These are phyloP conservation scores for Pelodiscus sinensis DNA, from an alignment of 2,113 vertebrate species.

Conservation along the genomic window DNA sequence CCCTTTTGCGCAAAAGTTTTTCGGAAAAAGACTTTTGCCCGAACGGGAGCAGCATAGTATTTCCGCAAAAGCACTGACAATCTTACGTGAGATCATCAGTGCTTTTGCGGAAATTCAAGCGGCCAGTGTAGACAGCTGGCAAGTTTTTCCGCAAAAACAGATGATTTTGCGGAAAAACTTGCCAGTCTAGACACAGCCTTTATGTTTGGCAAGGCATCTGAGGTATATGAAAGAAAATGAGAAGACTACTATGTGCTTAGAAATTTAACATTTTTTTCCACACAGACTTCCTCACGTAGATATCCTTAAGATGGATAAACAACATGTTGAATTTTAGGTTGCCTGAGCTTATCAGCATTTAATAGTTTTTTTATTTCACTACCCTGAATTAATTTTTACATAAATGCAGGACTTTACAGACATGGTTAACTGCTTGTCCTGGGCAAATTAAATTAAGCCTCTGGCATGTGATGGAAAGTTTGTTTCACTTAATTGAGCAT, in stretches of 20 bases:
- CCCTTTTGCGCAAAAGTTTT: no score
- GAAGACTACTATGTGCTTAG: not conserved
- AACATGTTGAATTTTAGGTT: not conserved
- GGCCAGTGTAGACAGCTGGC: no score
- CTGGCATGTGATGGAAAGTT: conserved; percentile 66
- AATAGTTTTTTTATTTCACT: conserved; percentile 53
- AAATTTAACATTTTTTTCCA: not conserved
- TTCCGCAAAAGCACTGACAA: no score
- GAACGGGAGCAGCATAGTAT: no score
- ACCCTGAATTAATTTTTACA: conserved; percentile 46
- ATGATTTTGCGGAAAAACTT: no score
- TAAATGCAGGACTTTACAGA: conserved; percentile 48
- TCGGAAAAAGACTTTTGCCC: no score
- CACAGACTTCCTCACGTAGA: not conserved
- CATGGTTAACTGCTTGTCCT: conserved; percentile 61
- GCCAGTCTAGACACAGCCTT: no score
- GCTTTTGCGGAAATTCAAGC: no score
- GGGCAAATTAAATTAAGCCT: conserved; percentile 76
- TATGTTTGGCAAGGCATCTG: not conserved
- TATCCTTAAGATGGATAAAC: not conserved
- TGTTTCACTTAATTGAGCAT: conserved; percentile 71
- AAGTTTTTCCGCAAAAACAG: no score
- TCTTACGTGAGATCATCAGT: no score
- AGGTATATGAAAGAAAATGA: not conserved
- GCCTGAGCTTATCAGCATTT: conserved; percentile 31